Evolutionary conservation across 1,140 invertebrate genomes (phyloP).

Genomic region (Drosophila santomea): DNA sequence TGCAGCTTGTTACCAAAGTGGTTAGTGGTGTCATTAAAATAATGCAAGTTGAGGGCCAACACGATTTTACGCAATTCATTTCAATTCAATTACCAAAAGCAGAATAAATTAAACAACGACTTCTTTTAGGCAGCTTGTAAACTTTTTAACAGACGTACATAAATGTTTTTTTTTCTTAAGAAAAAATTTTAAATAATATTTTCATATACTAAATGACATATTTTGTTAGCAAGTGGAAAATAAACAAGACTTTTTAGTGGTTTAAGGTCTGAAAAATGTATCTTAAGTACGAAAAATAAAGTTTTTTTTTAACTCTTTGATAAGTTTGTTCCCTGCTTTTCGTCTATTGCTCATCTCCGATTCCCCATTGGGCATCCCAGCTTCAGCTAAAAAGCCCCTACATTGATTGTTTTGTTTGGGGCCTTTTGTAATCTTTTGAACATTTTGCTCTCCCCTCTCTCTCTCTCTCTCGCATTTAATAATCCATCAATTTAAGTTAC

Average conservation of each 20-base stretch:
- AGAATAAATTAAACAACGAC: neutral
- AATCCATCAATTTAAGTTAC: conserved; percentile 72
- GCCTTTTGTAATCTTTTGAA: conserved; percentile 50
- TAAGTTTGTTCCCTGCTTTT: neutral
- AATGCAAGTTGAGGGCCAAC: too few relatives aligned
- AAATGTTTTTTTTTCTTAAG: too few relatives aligned
- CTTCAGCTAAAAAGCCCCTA: neutral
- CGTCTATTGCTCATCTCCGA: neutral
- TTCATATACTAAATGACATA: too few relatives aligned
- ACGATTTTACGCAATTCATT: neutral
- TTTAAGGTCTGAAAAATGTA: neutral
- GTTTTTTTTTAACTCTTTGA: neutral
- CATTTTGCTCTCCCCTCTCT: conserved; percentile 22
- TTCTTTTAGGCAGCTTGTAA: too few relatives aligned
- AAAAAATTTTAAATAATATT: too few relatives aligned
- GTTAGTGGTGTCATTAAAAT: neutral
- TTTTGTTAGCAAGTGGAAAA: too few relatives aligned
- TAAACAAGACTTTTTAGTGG: too few relatives aligned
- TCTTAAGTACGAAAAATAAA: neutral
- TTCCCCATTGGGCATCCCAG: conserved; percentile 35
- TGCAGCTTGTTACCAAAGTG: conserved; percentile 4
- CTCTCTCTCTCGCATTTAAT: conserved; percentile 52
- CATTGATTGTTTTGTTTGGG: conserved; percentile 21
- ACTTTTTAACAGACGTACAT: too few relatives aligned
- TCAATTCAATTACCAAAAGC: neutral